These are phyloP conservation scores for Solea senegalensis DNA, from an alignment of 2,113 vertebrate genomes.

Conservation along the genomic window DNA sequence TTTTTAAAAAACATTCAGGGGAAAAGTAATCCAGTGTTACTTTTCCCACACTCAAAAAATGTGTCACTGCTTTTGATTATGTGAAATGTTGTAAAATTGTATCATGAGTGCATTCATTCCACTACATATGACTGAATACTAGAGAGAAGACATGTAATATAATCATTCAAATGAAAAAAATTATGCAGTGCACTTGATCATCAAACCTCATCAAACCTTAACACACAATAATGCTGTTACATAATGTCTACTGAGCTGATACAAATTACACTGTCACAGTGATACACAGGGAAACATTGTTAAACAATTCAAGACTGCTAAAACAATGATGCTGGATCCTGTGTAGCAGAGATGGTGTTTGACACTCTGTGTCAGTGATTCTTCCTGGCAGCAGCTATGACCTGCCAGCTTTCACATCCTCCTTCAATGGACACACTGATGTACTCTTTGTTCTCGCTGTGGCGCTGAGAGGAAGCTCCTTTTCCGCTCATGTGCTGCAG, in stretches of 20 bases:
- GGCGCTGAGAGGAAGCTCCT: conserved; percentile 27
- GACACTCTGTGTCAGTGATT: conserved; percentile 1
- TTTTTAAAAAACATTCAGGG: not conserved
- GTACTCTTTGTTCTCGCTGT: conserved; percentile 20
- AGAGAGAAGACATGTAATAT: not conserved
- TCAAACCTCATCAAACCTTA: no score
- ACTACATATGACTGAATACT: not conserved
- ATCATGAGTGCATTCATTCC: not conserved
- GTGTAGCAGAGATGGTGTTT: not conserved
- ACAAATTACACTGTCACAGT: not conserved
- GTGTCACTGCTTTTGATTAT: not conserved
- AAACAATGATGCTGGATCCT: not conserved
- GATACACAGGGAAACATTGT: not conserved
- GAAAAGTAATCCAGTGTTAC: not conserved
- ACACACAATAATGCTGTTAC: not conserved
- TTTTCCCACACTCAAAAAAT: not conserved
- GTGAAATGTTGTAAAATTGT: not conserved
- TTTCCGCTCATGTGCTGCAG: conserved; percentile 26
- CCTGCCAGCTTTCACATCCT: conserved; percentile 52
- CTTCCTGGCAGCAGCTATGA: conserved; percentile 10
- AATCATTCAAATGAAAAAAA: conserved; percentile 1
- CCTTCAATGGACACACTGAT: conserved; percentile 26
- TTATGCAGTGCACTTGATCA: not conserved
- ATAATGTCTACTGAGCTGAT: not conserved
- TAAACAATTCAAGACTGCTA: not conserved